A percentile compares a stretch with the other conserved stretches of the same genome.
Evolutionary conservation across 23 tunicate genomes (phyloP).

Genomic region (Botrylloides violaceus): DNA sequence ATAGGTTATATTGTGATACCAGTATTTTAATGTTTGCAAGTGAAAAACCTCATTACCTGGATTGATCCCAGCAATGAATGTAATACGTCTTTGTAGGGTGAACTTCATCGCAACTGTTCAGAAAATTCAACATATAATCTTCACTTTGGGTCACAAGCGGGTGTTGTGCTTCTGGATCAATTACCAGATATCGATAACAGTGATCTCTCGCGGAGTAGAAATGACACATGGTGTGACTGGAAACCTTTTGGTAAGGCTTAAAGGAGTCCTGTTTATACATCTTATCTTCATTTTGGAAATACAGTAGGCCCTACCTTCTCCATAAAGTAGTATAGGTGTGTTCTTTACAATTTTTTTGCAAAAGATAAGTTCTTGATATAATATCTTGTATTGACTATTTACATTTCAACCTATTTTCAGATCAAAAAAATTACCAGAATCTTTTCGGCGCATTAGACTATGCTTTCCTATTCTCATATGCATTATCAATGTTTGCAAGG

Average conservation of each 20-base stretch:
- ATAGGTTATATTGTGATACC: too few relatives aligned
- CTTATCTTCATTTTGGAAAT: too few relatives aligned
- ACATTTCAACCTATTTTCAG: conserved; percentile 38
- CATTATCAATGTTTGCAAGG: conserved; percentile 91
- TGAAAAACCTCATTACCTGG: too few relatives aligned
- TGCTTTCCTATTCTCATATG: conserved; percentile 86
- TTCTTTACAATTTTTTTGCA: too few relatives aligned
- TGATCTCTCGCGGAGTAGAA: conserved; percentile 4
- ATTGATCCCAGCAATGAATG: too few relatives aligned
- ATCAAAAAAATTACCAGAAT: conserved; percentile 40
- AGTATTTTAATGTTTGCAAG: too few relatives aligned
- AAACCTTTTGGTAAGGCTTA: conserved; percentile 95
- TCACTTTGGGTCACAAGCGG: conserved; percentile 18
- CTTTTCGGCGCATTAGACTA: conserved; percentile 85
- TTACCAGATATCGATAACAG: not conserved
- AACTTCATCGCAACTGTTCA: conserved; percentile 74
- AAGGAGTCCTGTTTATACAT: too few relatives aligned
- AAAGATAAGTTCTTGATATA: too few relatives aligned
- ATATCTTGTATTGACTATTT: too few relatives aligned
- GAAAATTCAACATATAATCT: conserved; percentile 11
- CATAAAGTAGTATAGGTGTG: too few relatives aligned
- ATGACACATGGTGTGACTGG: conserved; percentile 94
- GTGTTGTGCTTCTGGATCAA: not conserved
- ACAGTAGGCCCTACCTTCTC: too few relatives aligned
- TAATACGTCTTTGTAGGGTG: conserved; percentile 58